Evolutionary conservation across 2,888 invertebrate species (phyloP).

Genomic region (Cantharis rustica): DNA sequence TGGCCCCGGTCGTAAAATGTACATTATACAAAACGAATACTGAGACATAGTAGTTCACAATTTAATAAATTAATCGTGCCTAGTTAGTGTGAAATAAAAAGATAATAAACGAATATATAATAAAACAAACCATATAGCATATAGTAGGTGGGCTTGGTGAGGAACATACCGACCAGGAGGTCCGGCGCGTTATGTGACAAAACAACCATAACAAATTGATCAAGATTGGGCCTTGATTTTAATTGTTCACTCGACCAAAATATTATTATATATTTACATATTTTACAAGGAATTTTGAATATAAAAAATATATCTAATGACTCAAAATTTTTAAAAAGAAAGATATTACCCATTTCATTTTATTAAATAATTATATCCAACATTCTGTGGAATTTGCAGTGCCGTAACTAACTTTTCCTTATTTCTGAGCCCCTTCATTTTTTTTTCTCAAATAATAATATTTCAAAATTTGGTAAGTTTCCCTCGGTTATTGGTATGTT

Average conservation of each 20-base stretch:
- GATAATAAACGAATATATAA: conserved; percentile 47
- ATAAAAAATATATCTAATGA: not conserved
- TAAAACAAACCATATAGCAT: conserved; percentile 46
- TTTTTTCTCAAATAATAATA: not conserved
- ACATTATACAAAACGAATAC: conserved; percentile 43
- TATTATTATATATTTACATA: conserved; percentile 37
- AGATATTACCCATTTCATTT: not conserved
- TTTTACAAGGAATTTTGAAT: conserved; percentile 4
- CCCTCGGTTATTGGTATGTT: not conserved
- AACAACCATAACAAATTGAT: conserved; percentile 56
- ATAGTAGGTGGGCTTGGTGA: conserved; percentile 52
- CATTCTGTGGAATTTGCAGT: too few relatives aligned
- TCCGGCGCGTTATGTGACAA: conserved; percentile 56
- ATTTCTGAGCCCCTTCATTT: too few relatives aligned
- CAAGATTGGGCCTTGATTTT: conserved; percentile 55
- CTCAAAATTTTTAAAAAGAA: not conserved
- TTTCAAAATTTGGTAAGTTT: not conserved
- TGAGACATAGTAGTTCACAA: conserved; percentile 46
- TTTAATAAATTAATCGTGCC: conserved; percentile 52
- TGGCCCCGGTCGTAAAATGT: conserved; percentile 9
- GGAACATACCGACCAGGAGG: conserved; percentile 53
- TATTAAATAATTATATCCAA: not conserved
- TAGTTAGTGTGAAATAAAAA: conserved; percentile 51
- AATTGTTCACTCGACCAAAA: conserved; percentile 54
- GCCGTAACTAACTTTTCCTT: too few relatives aligned